These are phyloP conservation scores for Parazoanthus swiftii DNA, from an alignment of 92 coral and sea anemone genomes.

Conservation along the genomic window DNA sequence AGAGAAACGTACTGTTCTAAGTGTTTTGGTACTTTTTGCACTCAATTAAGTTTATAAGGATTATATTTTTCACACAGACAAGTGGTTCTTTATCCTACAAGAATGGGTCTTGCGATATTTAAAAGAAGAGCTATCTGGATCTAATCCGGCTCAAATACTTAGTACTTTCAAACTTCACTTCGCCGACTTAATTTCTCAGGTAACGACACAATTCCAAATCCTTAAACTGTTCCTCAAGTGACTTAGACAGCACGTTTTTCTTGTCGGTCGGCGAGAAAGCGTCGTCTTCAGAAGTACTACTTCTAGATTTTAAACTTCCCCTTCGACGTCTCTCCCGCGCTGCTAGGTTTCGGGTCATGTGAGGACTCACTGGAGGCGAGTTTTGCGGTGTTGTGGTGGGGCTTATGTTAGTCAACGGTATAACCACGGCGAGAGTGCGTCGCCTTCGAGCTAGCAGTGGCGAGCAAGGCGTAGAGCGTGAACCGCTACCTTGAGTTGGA, in stretches of 20 bases:
- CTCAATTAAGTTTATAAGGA: too few species aligned
- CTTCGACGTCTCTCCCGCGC: constrained; percentile 47
- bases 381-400: constrained; percentile 23
- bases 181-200: constrained; percentile 35
- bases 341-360: constrained; percentile 56
- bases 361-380: constrained; percentile 39
- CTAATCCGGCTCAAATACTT: background rate
- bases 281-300: constrained; percentile 8
- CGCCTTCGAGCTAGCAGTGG: constrained; percentile 11
- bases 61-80: background rate
- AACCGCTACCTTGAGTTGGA: background rate
- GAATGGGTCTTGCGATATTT: background rate
- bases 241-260: background rate
- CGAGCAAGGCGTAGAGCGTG: background rate
- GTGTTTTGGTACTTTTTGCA: too few species aligned
- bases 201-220: constrained; percentile 71
- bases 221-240: constrained; percentile 71
- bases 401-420: background rate
- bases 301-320: constrained; percentile 24
- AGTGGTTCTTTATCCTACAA: background rate
- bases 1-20: too few species aligned
- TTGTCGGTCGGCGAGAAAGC: constrained; percentile 1
- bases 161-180: background rate
- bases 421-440: background rate
- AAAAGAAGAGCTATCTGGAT: background rate